These are phyloP conservation scores for Pseudomugil tenellus DNA, from an alignment of 2,797 vertebrate genomes.

Conservation along the genomic window DNA sequence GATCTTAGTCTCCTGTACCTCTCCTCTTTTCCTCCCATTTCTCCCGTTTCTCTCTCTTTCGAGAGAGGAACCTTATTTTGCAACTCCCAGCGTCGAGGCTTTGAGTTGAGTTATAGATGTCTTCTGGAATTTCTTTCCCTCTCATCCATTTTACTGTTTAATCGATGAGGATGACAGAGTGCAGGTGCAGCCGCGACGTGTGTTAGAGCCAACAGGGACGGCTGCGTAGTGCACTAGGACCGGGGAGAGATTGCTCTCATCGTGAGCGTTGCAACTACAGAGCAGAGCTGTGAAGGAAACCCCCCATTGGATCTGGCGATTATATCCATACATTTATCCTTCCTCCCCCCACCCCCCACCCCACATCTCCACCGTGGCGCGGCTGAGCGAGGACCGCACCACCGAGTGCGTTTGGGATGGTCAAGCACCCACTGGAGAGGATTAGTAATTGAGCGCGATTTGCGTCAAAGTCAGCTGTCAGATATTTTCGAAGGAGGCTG, in stretches of 20 bases:
- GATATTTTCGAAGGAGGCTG: slow-evolving; percentile 34
- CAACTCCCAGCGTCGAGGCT: slow-evolving; percentile 21
- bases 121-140: slow-evolving; percentile 54
- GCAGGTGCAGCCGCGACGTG: slow-evolving; percentile 62
- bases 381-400: slow-evolving; percentile 67
- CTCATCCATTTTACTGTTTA: slow-evolving; percentile 51
- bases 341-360: slow-evolving; percentile 11
- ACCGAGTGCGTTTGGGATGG: slow-evolving; percentile 64
- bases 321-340: slow-evolving; percentile 75
- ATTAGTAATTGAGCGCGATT: slow-evolving; percentile 61
- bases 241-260: slow-evolving; percentile 66
- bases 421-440: slow-evolving; percentile 62
- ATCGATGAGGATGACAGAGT: slow-evolving; percentile 62
- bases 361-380: slow-evolving; percentile 64
- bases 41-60: slow-evolving; percentile 5
- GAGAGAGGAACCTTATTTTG: slow-evolving; percentile 23
- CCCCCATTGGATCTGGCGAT: slow-evolving; percentile 77
- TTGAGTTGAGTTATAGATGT: slow-evolving; percentile 54
- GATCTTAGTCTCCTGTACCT: not conserved
- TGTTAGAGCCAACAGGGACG: slow-evolving; percentile 49
- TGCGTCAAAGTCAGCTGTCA: slow-evolving; percentile 65
- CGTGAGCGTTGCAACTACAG: slow-evolving; percentile 71
- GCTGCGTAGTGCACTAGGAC: slow-evolving; percentile 78
- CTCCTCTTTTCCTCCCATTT: not conserved
- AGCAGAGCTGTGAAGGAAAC: slow-evolving; percentile 73